Evolutionary conservation across 2,797 vertebrate species (phyloP), one percentile per base, ranked within the genome.

Genomic region (Anolis apletophallus): DNA sequence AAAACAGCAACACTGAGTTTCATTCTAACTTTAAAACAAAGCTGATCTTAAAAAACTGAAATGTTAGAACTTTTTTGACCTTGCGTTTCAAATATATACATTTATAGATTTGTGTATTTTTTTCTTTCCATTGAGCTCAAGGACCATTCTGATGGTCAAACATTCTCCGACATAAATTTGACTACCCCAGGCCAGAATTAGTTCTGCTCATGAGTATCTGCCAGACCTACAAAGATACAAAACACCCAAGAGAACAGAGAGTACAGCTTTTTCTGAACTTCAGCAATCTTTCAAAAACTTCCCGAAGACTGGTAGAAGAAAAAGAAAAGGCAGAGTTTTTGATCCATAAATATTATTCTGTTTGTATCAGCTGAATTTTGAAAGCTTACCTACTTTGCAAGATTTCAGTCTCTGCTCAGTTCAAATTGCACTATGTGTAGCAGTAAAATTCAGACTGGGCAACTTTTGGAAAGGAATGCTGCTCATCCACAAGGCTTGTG

Each of bases 321-420:
- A 46, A 46, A 46, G 7, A 6, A 83, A 88, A 85, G 72, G 78
- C 10, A 81, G 87, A 46, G 19, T 8, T n/a, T 80, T 80, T 0
- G 0, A 57, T 69, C 54, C 1, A 1, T 36, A 84, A 36, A 84
- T 36, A 59, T 87, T 79, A 46, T 81, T 81, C 84, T 73, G 64
- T 57, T 69, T 84, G 68, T 64, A 83, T 75, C 83, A 85, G 32
- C 36, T 88, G 79, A 80, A 80, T 89, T 0, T 73, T 67, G 55
- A 87, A 91, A 86, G 67, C n/a, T 88, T 88, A 75, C 23, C 68
- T 85, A 94, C 86, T 52, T 87, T 54, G 6, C 19, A 21, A 71
- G 0, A 0, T 67, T 50, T 90, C 80, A 0, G 1, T 34, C 32
- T 77, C 89, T 59, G 59, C 90, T 75, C 81, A 92, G 80, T 83